Evolutionary conservation across 2,113 vertebrate species (phyloP), one percentile per base, ranked within the genome.

Genomic region (Podarcis raffonei): DNA sequence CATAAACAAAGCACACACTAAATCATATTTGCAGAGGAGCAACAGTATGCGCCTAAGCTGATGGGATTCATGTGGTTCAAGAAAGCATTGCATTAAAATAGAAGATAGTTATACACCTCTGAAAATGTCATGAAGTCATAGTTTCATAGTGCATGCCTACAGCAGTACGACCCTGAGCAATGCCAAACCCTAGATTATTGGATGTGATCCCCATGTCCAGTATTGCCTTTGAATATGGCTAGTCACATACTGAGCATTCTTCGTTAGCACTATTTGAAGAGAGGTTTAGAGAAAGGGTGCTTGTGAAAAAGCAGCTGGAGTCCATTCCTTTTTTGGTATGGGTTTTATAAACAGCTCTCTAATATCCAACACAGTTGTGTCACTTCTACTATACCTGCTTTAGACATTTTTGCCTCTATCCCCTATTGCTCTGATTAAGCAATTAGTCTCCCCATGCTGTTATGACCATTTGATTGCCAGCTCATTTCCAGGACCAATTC

Each of bases 241-340:
- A 87, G 1, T 65, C 74, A 11, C 27, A 1, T 16, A 0, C 0
- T 48, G 92, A 71, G 48, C 81, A 0, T 79, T 89, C 71, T 66
- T 83, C 78, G 48, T 48, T 16, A 2, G 74, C 68, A 59, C 11
- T 80, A 59, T 12, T 18, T 20, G 78, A 2, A 1, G 1, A 42
- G 1, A 1, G 1, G 20, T 39, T n/a, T 37, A 74, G 37, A 42
- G 9, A 69, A 2, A 13, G 35, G 16, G 59, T 76, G 27, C 2
- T 0, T 3, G 5, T 79, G 76, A 85, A 6, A 0, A 22, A 30
- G 27, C 4, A 1, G 0, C 78, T 72, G 77, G 48, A 84, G 22
- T n/a, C 0, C 0, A 1, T 12, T 85, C 35, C 86, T 78, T 87
- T 91, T 42, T 35, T 25, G n/a, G 11, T 2, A 0, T 0, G 62